Evolutionary conservation across 2,797 vertebrate species (phyloP), one percentile per base, ranked within the genome.

Genomic region (Poeciliopsis gracilis): DNA sequence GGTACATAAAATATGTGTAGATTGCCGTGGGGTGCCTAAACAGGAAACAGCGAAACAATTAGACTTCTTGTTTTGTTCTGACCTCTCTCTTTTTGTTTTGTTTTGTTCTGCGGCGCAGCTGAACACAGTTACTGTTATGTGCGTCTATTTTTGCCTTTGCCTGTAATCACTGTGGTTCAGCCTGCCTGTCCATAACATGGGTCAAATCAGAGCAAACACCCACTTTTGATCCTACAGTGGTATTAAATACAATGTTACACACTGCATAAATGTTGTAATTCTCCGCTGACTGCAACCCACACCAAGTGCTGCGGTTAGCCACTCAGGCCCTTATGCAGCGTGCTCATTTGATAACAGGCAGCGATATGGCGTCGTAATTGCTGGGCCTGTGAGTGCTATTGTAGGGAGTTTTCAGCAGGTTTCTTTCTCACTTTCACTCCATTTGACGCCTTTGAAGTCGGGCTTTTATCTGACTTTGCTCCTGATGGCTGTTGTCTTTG

Each of bases 401-500:
- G 89, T 91, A 94, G 92, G 87, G 90, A 91, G 89, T 93, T 95
- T 94, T 94, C 89, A 92, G 93, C 92, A 90, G 91, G 90, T 93
- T 94, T 94, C 92, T 94, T 93, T 94, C 90, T 93, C 93, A 92
- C 93, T 93, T 93, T 93, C 81, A 43, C 93, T 95, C 89, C 90
- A 88, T 95, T 94, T 94, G 90, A 92, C 87, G 91, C 82, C 92
- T 96, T 95, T 96, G 95, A 96, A 96, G 95, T 92, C 5, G 70
- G 49, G 76, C 93, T 95, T 96, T 96, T 94, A 96, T 96, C 94
- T 90, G 91, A 81, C 51, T 87, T 83, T 91, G 92, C 94, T 94
- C 93, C 94, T 95, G 93, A 94, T 93, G 94, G 94, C 94, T 94
- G 91, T 95, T 94, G 94, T 95, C 94, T 95, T 94, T 93, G 89